Percentiles rank a stretch among this genome's conserved stretches.
Evolutionary conservation across 2,797 vertebrate species (phyloP).

Genomic region (Hydrophis major): DNA sequence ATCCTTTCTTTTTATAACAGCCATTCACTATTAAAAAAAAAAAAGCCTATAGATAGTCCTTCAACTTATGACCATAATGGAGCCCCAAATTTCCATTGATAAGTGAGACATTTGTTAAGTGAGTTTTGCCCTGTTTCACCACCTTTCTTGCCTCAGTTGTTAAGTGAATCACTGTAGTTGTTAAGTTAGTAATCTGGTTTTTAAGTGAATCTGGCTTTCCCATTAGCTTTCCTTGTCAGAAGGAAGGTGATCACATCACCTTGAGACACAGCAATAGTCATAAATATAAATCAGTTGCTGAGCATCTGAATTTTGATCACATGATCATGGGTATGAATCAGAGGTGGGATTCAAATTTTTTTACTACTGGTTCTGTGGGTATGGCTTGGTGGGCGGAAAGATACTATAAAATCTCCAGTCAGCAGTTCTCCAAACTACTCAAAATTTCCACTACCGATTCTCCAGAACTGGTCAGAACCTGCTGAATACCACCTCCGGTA

Average conservation of each 20-base stretch:
- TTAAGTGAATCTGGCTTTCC: background rate
- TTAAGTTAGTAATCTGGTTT: background rate
- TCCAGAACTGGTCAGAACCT: too few species aligned
- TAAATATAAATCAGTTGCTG: background rate
- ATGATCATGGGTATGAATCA: background rate
- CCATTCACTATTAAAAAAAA: background rate
- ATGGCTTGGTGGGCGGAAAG: too few species aligned
- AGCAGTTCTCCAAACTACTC: too few species aligned
- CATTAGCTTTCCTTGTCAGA: background rate
- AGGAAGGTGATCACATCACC: background rate
- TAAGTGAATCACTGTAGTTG: background rate
- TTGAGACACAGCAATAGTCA: background rate
- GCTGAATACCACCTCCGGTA: too few species aligned
- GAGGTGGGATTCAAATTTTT: too few species aligned
- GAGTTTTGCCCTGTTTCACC: background rate
- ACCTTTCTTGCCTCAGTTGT: background rate
- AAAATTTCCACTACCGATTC: too few species aligned
- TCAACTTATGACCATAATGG: too few species aligned
- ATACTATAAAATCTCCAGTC: too few species aligned
- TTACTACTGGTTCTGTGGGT: too few species aligned
- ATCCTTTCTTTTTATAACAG: background rate
- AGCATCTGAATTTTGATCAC: background rate
- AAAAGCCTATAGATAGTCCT: too few species aligned
- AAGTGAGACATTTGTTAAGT: background rate
- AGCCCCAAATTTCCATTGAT: background rate